Evolutionary conservation across 1,140 invertebrate species (phyloP).

Genomic region (Laodelphax striatellus): DNA sequence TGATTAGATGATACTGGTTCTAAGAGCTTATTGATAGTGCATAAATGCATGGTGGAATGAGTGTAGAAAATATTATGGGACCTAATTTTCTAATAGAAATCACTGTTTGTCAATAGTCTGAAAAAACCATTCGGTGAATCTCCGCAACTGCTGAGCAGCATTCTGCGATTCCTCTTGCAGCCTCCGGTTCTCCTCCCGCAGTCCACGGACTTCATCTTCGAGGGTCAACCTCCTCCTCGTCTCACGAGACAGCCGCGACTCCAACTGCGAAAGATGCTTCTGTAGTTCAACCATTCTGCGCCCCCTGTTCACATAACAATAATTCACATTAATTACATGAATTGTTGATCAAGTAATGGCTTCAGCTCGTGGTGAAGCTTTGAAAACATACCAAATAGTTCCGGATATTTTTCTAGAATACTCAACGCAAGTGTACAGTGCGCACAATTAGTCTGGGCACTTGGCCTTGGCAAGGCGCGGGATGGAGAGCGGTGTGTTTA

Average conservation of each 20-base stretch:
- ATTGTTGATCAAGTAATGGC: too few species aligned
- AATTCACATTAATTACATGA: not conserved
- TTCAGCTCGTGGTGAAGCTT: too few species aligned
- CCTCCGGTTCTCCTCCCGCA: slow-evolving; percentile 73
- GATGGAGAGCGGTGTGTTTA: too few species aligned
- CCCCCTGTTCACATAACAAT: slow-evolving; percentile 9
- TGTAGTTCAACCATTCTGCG: slow-evolving; percentile 40
- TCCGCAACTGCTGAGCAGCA: slow-evolving; percentile 74
- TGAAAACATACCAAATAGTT: too few species aligned
- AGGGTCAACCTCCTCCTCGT: slow-evolving; percentile 45
- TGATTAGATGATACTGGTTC: too few species aligned
- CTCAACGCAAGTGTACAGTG: too few species aligned
- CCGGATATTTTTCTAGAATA: too few species aligned
- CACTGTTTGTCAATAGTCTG: slow-evolving; percentile 64
- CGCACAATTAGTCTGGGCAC: too few species aligned
- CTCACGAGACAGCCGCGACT: slow-evolving; percentile 48
- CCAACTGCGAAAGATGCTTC: slow-evolving; percentile 48
- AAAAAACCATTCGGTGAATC: slow-evolving; percentile 90
- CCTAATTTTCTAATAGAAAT: not conserved
- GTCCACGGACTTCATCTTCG: slow-evolving; percentile 52
- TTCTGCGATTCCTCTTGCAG: slow-evolving; percentile 79
- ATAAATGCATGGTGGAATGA: too few species aligned
- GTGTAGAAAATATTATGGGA: too few species aligned
- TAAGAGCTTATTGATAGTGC: too few species aligned
- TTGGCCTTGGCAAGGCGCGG: too few species aligned